Base-by-base conservation (phyloP, 2,113 vertebrate genomes). In the Albula goreensis region DNA sequence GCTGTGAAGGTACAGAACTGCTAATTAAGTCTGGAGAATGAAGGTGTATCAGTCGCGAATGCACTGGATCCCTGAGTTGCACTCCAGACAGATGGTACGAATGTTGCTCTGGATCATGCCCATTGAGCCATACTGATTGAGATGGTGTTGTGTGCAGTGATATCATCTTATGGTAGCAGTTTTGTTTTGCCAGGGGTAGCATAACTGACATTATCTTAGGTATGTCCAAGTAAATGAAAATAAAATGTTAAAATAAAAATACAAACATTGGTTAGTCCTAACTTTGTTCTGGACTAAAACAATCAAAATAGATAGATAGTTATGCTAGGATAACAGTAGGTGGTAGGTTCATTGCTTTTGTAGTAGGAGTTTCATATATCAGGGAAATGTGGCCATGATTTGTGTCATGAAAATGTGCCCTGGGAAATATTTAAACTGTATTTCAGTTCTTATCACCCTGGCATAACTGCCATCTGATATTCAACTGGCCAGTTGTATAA, bases 31-130 rank as follows among this genome's bases (percentile, higher is more conserved):
- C 8, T 80, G 52, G 84, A 53, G 52, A 19, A 63, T 12, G 41
- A 78, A 63, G 1, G 31, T 51, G 8, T 52, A 51, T 66, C 56
- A 63, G 48, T 56, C 17, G 9, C 78, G 9, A 51, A 80, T 50
- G 49, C 25, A 22, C 57, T 41, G 53, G 41, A 17, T 82, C 81
- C 81, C 81, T 13, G 12, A 60, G 31, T 41, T 13, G 53, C 80
- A 50, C 31, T 53, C 50, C 19, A 13, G 70, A 83, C 85, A 86
- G 85, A 86, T 86, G 85, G 85, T 63, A 53, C 22, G 5, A 78
- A 83, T 11, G 81, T 78, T 66, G 85, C 81, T 78, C 63, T 41
- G 66, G 53, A 31, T 74, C 56, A 15, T 66, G 49, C 85, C 80
- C 70, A 70, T 81, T 83, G 81, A 10, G 85, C 41, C 82, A 80